Evolutionary conservation across 2,797 vertebrate species (phyloP).

Genomic region (Vireo griseus): DNA sequence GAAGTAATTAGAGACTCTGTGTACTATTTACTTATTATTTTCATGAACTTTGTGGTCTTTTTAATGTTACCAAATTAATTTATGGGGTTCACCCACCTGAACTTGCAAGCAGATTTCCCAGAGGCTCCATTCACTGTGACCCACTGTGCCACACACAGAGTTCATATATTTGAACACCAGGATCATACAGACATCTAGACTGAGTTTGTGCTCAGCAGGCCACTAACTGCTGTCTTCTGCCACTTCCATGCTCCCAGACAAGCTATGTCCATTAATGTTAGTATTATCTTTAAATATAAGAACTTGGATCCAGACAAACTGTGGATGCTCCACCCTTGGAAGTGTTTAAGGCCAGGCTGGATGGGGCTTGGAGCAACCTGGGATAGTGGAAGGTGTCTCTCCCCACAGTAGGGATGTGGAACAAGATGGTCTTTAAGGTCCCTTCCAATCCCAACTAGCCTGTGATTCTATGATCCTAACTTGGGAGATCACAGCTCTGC

Average conservation of each 20-base stretch:
- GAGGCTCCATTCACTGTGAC: background rate
- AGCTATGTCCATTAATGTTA: background rate
- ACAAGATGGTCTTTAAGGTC: background rate
- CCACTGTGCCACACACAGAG: background rate
- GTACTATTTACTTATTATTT: constrained; percentile 5
- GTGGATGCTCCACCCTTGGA: background rate
- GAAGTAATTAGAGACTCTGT: constrained; percentile 50
- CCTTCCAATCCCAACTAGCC: background rate
- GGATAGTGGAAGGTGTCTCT: background rate
- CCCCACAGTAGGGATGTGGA: background rate
- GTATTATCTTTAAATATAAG: background rate
- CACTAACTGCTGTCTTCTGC: background rate
- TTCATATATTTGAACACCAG: background rate
- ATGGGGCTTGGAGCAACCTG: background rate
- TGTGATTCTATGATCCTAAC: background rate
- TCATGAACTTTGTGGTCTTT: background rate
- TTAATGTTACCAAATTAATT: constrained; percentile 8
- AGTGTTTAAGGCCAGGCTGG: background rate
- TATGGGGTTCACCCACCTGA: background rate
- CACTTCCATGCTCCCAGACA: background rate
- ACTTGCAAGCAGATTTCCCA: background rate
- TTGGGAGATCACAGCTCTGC: background rate
- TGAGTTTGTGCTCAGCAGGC: background rate
- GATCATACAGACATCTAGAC: background rate
- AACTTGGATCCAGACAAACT: background rate